Evolutionary conservation across 2,888 invertebrate genomes (phyloP).

Genomic region (Lacanobia wlatinum): DNA sequence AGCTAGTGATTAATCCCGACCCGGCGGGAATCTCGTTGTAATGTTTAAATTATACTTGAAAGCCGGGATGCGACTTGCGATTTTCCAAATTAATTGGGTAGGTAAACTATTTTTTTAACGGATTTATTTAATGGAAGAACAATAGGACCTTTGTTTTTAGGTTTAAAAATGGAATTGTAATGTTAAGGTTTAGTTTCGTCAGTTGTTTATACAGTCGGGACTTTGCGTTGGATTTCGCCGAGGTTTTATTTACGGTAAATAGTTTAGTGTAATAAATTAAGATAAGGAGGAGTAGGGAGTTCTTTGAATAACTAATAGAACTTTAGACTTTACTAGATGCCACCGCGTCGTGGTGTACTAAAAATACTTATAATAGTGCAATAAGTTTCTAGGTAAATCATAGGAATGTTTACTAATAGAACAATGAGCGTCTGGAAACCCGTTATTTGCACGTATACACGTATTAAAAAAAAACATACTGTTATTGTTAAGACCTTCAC

Average conservation of each 20-base stretch:
- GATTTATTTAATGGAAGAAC: slow-evolving; percentile 34
- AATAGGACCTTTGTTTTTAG: slow-evolving; percentile 20
- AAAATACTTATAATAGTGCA: no score
- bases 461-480: no score
- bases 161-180: slow-evolving; percentile 20
- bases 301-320: no score
- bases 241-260: neutral
- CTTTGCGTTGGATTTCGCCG: neutral
- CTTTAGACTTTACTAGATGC: no score
- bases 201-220: slow-evolving; percentile 2
- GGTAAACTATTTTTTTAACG: slow-evolving; percentile 63
- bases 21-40: slow-evolving; percentile 68
- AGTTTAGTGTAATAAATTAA: neutral
- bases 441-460: no score
- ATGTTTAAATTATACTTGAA: slow-evolving; percentile 67
- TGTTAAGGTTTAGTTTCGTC: slow-evolving; percentile 11
- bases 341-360: no score
- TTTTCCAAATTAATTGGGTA: slow-evolving; percentile 66
- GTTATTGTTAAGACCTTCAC: no score
- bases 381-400: no score
- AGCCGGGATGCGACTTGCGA: slow-evolving; percentile 67
- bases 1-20: slow-evolving; percentile 79
- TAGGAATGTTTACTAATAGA: no score
- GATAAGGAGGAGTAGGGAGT: no score
- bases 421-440: no score